Evolutionary conservation across 2,888 invertebrate genomes (phyloP).

Genomic region (Lasiommata megera): DNA sequence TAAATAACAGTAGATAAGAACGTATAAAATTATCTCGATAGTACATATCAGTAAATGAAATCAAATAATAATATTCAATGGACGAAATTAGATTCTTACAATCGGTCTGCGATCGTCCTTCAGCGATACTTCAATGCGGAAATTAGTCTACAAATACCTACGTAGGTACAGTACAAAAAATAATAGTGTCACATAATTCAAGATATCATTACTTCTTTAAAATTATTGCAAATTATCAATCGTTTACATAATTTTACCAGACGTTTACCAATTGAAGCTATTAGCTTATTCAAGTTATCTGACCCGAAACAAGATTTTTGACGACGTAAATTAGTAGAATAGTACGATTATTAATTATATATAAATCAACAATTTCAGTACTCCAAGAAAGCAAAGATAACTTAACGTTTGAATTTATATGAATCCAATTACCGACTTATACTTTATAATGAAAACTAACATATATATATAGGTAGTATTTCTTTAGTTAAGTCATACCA

Average conservation of each 20-base stretch:
- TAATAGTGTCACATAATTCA: constrained; percentile 6
- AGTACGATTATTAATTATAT: background rate
- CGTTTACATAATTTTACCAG: constrained; percentile 13
- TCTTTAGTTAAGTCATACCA: too few relatives aligned
- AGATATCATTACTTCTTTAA: constrained; percentile 18
- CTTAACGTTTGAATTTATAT: too few relatives aligned
- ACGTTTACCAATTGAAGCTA: constrained; percentile 12
- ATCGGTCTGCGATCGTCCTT: constrained; percentile 55
- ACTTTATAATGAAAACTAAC: too few relatives aligned
- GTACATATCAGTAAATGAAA: constrained; percentile 6
- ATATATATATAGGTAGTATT: too few relatives aligned
- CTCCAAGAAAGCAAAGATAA: too few relatives aligned
- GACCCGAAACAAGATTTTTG: background rate
- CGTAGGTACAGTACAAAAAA: constrained; percentile 29
- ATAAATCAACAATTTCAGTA: too few relatives aligned
- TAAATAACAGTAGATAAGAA: too few relatives aligned
- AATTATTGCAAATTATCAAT: constrained; percentile 6
- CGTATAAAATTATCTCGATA: too few relatives aligned
- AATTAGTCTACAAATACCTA: constrained; percentile 25
- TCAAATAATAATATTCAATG: constrained; percentile 18
- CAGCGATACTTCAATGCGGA: constrained; percentile 38
- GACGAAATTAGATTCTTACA: constrained; percentile 30
- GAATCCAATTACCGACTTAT: too few relatives aligned
- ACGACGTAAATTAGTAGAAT: background rate
- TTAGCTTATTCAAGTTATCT: constrained; percentile 4